These are phyloP conservation scores for Eupsilia transversa DNA, from an alignment of 2,888 invertebrate genomes.

Conservation along the genomic window DNA sequence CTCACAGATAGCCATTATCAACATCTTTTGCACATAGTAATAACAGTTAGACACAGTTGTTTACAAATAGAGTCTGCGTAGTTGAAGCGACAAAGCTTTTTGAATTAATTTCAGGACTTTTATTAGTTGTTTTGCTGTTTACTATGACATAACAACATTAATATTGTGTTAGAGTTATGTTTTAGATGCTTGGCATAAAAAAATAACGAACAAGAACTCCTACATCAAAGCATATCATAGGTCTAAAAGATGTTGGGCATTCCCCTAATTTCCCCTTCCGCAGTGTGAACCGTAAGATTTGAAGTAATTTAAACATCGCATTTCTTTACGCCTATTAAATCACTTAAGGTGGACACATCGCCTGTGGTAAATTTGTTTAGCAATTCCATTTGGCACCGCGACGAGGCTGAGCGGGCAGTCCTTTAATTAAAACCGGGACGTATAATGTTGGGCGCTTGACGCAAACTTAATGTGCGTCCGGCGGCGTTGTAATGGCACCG, in stretches of 20 bases:
- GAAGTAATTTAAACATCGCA: conserved; percentile 85
- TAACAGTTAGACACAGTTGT: conserved; percentile 57
- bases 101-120: conserved; percentile 9
- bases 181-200: conserved; percentile 2
- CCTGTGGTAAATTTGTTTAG: conserved; percentile 90
- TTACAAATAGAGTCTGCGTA: conserved; percentile 57
- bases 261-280: conserved; percentile 66
- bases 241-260: conserved; percentile 58
- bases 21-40: conserved; percentile 63
- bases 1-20: conserved; percentile 66
- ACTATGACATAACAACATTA: conserved; percentile 14
- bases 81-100: conserved; percentile 25
- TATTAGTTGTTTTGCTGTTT: conserved; percentile 4
- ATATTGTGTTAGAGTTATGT: not conserved
- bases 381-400: conserved; percentile 88
- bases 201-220: conserved; percentile 34
- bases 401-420: conserved; percentile 85
- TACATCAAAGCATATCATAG: conserved; percentile 64
- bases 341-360: conserved; percentile 91
- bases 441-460: conserved; percentile 86
- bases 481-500: conserved; percentile 83
- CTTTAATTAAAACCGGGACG: conserved; percentile 90
- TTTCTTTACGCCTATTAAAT: conserved; percentile 90
- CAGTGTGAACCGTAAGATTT: conserved; percentile 78
- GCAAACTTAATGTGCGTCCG: conserved; percentile 89